Evolutionary conservation across 2,797 vertebrate genomes (phyloP).

Genomic region (Coracias cyanogaster): DNA sequence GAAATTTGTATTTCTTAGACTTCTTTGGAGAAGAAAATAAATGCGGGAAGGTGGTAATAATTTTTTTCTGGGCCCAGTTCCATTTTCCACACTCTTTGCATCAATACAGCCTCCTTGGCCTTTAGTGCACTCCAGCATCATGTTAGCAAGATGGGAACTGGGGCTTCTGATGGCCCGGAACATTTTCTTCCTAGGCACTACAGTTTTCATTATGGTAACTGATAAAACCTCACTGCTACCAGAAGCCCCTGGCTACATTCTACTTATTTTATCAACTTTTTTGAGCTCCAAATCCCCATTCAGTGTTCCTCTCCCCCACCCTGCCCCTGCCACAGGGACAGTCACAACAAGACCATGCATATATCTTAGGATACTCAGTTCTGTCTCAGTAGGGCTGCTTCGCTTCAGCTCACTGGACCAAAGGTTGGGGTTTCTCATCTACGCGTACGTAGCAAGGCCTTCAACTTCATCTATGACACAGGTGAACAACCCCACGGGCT

Average conservation of each 20-base stretch:
- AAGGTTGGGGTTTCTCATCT: background rate
- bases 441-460: background rate
- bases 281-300: background rate
- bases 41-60: background rate
- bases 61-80: background rate
- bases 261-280: background rate
- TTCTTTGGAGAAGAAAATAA: slow-evolving; percentile 11
- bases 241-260: background rate
- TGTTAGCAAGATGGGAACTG: background rate
- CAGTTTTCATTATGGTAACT: background rate
- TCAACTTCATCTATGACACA: background rate
- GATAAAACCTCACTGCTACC: background rate
- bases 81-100: background rate
- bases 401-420: slow-evolving; percentile 5
- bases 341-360: background rate
- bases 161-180: background rate
- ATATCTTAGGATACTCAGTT: background rate
- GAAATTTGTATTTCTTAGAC: background rate
- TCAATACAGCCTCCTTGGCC: background rate
- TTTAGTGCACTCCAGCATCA: background rate
- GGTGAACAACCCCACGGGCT: background rate
- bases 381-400: slow-evolving; percentile 16
- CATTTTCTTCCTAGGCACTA: background rate
- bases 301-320: background rate
- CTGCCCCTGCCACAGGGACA: background rate